These are phyloP conservation scores for Neofelis nebulosa DNA, from an alignment of 2,113 vertebrate genomes.

Conservation along the genomic window DNA sequence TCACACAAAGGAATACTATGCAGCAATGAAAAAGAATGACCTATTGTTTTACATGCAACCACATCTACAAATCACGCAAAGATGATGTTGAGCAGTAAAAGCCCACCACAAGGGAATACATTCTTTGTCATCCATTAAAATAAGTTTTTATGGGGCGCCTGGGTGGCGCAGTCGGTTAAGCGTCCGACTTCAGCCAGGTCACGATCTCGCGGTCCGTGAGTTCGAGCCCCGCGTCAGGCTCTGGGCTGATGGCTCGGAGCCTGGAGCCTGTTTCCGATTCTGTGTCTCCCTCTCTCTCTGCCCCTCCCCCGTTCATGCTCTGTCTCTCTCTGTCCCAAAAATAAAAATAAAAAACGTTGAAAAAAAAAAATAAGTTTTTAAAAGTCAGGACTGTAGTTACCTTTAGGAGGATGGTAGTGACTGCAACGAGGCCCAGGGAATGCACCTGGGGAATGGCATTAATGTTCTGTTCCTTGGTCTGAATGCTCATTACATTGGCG, in stretches of 20 bases:
- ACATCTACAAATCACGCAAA: background rate
- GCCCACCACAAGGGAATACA: background rate
- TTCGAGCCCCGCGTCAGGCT: no score
- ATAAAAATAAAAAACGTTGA: no score
- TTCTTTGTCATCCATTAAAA: background rate
- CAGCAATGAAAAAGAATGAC: background rate
- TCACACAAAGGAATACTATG: background rate
- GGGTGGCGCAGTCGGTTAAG: no score
- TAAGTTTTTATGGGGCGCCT: no score
- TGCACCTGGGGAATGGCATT: background rate
- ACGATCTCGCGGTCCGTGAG: no score
- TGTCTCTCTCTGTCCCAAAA: no score
- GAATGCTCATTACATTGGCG: background rate
- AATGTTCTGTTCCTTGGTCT: background rate
- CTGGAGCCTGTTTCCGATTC: no score
- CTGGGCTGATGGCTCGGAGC: no score
- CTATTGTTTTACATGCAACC: background rate
- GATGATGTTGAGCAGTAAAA: background rate
- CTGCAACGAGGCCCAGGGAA: background rate
- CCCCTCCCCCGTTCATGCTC: no score
- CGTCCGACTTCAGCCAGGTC: no score
- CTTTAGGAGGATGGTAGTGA: background rate
- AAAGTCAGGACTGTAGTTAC: background rate
- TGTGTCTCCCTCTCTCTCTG: no score
- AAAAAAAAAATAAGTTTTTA: no score